Base-by-base conservation (phyloP, 2,797 vertebrate genomes). In the Botia kubotai region DNA sequence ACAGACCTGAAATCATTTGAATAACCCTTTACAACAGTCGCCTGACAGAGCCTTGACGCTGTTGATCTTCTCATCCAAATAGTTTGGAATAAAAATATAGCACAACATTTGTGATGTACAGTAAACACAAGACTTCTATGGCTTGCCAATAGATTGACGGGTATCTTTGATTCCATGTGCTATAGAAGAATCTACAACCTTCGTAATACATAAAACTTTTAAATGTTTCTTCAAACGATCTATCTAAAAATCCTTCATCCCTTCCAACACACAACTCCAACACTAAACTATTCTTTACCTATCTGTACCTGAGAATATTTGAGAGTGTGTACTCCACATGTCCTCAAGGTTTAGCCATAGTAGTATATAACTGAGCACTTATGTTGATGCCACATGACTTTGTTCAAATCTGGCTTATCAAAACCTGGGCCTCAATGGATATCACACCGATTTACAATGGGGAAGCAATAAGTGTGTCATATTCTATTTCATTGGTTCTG, bases 401-500 rank as follows among this genome's bases (percentile, higher is more conserved):
- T 29, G 29, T 63, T 76, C 29, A 46, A 65, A 71, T 66, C n/a
- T 48, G 36, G n/a, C 62, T 55, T 33, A 26, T 21, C 52, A 72
- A 72, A 77, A 66, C 39, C 23, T 26, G 14, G 46, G 13, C 48
- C 77, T 70, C 21, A 21, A 77, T 23, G 29, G 43, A 72, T 77
- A 80, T 80, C 78, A 60, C 55, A 43, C 52, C 21, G 26, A 68
- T 72, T 81, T 81, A 62, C 48, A 73, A 84, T 48, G 43, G 69
- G 10, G 39, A 76, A 67, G 77, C 74, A 72, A 84, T 77, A 77
- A 80, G 74, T 50, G 50, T 76, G 75, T 77, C 74, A 63, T 67
- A 84, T 81, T 84, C 57, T 43, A 50, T 77, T 81, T 84, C 55
- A 69, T 77, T 77, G 52, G 72, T 39, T 70, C 67, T 46, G 73